Base-by-base conservation (phyloP, 2,113 vertebrate genomes). In the Oreochromis aureus region DNA sequence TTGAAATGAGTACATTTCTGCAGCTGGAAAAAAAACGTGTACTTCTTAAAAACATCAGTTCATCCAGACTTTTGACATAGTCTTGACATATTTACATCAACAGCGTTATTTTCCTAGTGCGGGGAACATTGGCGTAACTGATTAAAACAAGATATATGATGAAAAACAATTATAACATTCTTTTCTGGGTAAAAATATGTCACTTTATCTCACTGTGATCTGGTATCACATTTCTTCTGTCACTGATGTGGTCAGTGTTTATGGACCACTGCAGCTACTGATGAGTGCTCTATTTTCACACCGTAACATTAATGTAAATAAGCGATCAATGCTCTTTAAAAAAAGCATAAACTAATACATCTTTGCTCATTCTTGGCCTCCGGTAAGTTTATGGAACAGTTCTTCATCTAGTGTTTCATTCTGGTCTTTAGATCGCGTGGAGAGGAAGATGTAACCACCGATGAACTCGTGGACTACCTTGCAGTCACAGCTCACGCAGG, bases 401-500 rank as follows among this genome's bases (percentile, higher is more conserved):
- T 99, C 99, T 96, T 99, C 98, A 2, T 99, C 99, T 80, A 99
- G 93, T 0, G 97, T 98, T 93, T 99, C 98, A 6, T 98, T 99
- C 91, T 99, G 99, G 96, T 98, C 98, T 95, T 99, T 99, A 83
- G 98, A 98, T 73, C 99, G 97, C 0, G 98, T 99, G 22, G 99
- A 99, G 84, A 99, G 89, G 96, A 99, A 99, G 92, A 99, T 99
- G 94, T 99, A 99, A 34, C 99, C 99, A 1, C 99, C 99, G 1
- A 99, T 99, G 81, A 97, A 99, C 89, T 99, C 98, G 0, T 99
- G 99, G 44, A 99, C 97, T 12, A 98, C 95, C 92, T 99, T 99
- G 95, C 99, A 99, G 93, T 98, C 97, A 10, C 98, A 98, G 15
- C 97, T 98, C 84, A 96, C 91, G 79, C 98, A 99, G 1, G 96